Base-by-base conservation (phyloP, 2,888 invertebrate species). In the Troides aeacus region DNA sequence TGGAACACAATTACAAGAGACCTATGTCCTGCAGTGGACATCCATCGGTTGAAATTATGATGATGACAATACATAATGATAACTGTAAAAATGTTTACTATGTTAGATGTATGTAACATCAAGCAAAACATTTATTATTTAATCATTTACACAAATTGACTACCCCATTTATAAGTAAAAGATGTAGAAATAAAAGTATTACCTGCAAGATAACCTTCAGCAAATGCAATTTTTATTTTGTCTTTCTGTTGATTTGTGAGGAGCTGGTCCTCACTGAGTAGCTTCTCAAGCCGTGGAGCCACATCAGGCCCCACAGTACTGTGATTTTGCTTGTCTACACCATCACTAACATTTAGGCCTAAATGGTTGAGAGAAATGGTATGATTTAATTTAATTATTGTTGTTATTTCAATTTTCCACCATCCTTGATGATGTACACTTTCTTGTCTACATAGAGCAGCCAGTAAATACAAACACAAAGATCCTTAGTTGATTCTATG, bases 191-290 rank as follows among this genome's bases (percentile, higher is more conserved):
- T 30, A n/a, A 56, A 57, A n/a, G 36, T 10, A 73, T 80, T 89
- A 76, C 97, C 97, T 66, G 97, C 95, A 71, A 97, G 83, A 82
- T 97, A 98, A 0, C 98, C 98, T 86, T 98, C 98, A 53, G 97
- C 97, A 89, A 98, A 98, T 0, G 98, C 98, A 70, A 97, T 94
- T 91, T 97, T 97, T 69, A 97, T 93, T 80, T 95, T 94, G 75
- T 96, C 95, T 75, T 95, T 95, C 84, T 97, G 95, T 70, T 92
- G 90, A 57, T 84, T 81, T 0, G 87, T 85, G 50, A 93, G 85
- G 0, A 75, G 89, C 80, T 78, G 83, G 64, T 93, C 93, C 30
- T 93, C 93, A 39, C 83, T 89, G 53, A 95, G 87, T 0, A 93
- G 84, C 50, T 90, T 87, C 75, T 93, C 93, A 1, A 93, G 74